Percentiles rank a stretch among this genome's conserved stretches.
These are phyloP conservation scores for Amblyteles armatorius DNA, from an alignment of 2,888 invertebrate species.

Conservation along the genomic window DNA sequence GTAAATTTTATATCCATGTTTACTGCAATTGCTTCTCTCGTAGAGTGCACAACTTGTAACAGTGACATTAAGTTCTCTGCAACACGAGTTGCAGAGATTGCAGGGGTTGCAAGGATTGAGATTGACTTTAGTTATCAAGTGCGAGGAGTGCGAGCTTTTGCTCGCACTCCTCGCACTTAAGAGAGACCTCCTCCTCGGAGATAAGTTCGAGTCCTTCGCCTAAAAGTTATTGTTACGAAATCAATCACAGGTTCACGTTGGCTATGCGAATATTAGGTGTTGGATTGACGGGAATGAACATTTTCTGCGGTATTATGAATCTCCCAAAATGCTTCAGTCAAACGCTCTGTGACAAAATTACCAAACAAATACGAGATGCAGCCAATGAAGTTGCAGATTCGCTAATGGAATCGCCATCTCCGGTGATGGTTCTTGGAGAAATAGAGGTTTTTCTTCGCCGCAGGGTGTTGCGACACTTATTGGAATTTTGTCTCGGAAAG, in stretches of 20 bases:
- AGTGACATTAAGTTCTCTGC: not conserved
- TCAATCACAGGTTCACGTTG: constrained; percentile 5
- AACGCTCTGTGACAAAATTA: constrained; percentile 18
- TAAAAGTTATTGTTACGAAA: constrained; percentile 17
- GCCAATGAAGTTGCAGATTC: constrained; percentile 28
- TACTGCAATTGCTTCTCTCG: not conserved
- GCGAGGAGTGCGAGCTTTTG: no score
- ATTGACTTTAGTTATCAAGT: no score
- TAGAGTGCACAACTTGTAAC: constrained; percentile 21
- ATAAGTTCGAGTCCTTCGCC: no score
- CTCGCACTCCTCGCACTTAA: no score
- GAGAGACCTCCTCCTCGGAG: no score
- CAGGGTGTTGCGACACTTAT: constrained; percentile 14
- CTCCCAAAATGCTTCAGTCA: constrained; percentile 30
- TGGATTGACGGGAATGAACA: constrained; percentile 24
- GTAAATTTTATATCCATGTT: not conserved
- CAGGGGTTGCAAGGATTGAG: no score
- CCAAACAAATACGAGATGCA: constrained; percentile 30
- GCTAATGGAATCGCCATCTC: constrained; percentile 26
- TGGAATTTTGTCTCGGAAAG: constrained; percentile 18
- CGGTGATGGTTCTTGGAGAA: constrained; percentile 17
- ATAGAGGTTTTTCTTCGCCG: constrained; percentile 24
- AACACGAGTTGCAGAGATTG: no score
- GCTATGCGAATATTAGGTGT: constrained; percentile 29
- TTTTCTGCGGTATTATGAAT: constrained; percentile 35